A percentile compares a stretch with the other conserved stretches of the same genome.
phyloP scores from a whole-genome alignment of 2,797 vertebrate genomes.

The Tiaroga cobitis region DNA sequence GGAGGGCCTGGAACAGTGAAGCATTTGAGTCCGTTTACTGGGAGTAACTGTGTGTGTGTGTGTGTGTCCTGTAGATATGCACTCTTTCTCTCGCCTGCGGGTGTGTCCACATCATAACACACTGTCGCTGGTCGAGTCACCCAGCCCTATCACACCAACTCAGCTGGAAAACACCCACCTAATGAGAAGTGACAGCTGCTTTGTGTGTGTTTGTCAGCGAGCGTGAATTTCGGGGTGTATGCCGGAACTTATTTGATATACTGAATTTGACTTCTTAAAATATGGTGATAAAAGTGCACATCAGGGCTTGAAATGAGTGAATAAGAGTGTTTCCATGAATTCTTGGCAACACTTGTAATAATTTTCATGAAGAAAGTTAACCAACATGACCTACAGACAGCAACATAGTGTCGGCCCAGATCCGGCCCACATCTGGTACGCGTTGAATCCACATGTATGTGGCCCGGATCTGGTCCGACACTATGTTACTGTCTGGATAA shows the following conservation, averaged over 20 bases:
- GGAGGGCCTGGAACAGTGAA: conserved; percentile 14
- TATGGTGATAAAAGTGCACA: conserved; percentile 15
- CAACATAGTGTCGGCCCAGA: too few species aligned
- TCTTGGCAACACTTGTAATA: neutral
- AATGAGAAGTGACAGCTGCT: conserved; percentile 53
- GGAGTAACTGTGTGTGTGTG: conserved; percentile 23
- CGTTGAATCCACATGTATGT: too few species aligned
- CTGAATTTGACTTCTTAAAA: conserved; percentile 27
- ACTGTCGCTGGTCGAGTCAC: conserved; percentile 50
- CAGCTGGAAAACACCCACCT: conserved; percentile 54
- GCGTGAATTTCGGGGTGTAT: neutral
- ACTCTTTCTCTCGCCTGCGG: conserved; percentile 36
- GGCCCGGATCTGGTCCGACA: too few species aligned
- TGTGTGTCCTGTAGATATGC: conserved; percentile 23
- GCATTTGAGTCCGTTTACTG: neutral
- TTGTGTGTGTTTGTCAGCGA: conserved; percentile 25
- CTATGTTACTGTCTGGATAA: neutral
- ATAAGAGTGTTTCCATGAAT: neutral
- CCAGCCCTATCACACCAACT: conserved; percentile 45
- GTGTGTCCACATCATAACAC: conserved; percentile 38
- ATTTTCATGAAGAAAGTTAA: neutral
- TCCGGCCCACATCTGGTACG: too few species aligned
- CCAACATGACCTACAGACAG: neutral
- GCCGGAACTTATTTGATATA: conserved; percentile 4
- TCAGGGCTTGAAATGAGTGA: neutral